Evolutionary conservation across 1,140 invertebrate genomes (phyloP), one percentile per base, ranked within the genome.

Genomic region (Drosophila nasuta): DNA sequence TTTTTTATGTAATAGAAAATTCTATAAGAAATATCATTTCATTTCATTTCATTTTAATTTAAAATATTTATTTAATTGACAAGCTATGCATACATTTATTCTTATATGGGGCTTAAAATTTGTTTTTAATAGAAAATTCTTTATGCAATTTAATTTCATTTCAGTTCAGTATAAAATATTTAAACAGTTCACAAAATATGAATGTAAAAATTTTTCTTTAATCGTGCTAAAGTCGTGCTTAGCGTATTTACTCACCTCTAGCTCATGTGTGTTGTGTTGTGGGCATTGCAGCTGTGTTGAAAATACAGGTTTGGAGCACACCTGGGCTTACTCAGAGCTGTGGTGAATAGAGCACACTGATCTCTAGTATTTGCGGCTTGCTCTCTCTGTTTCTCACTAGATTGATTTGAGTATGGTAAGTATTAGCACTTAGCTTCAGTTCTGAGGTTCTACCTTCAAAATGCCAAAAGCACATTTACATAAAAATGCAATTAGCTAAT

Each of bases 231-330:
- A 48, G 28, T 48, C 13, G 45, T 49, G 59, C 10, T n/a, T n/a
- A 17, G 15, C 5, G 25, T 20, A 33, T 17, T 13, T 11, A n/a
- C 15, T 20, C 33, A 38, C 15, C 33, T 20, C 13, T 35, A 57
- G 35, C 35, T 35, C 30, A 13, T 57, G 15, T 41, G 15, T 20
- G 46, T 17, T 38, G 33, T 38, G 13, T 7, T 38, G 13, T 7
- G 5, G 28, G 15, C 33, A 20, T 41, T 57, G 17, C 13, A 54
- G 30, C 51, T 54, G 51, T 54, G 54, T 57, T 56, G 7, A 11
- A 20, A 57, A 57, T 67, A 49, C 54, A 45, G 64, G 52, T 67
- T 67, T 67, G 2, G 15, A 33, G 45, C 20, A 58, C 13, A 4
- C 3, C 35, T 35, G 41, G 5, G 45, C 65, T 41, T 57, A 57